Base-by-base conservation (phyloP, 1,140 invertebrate genomes). In the Tetraneura akinire region DNA sequence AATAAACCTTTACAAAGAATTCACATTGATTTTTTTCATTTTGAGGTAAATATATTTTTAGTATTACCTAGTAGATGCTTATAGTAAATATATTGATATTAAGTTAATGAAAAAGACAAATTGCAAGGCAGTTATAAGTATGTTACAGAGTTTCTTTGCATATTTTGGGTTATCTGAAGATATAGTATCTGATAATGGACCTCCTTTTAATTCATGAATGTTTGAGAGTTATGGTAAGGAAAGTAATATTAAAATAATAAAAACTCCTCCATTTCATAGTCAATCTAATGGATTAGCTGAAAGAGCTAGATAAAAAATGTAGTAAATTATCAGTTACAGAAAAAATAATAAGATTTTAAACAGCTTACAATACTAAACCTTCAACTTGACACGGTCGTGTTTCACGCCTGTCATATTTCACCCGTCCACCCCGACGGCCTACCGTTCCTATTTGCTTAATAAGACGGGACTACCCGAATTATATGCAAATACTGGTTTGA, bases 261-360 rank as follows among this genome's bases (percentile, higher is more conserved):
- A 42, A 18, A 60, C 13, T 10, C 32, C 74, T 1, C 53, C 74
- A 13, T 80, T 11, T 45, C 74, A 80, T 23, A 21, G 26, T 62
- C 55, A 57, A 10, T 37, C 29, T 4, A 80, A 80, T 47, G 74
- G 74, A 1, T 42, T 80, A 13, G 74, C 45, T 29, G 74, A 80
- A 13, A 51, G 74, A 4, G 53, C 6, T 55, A 23, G 53, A 55
- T 11, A 23, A 4, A 10, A 8, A 55, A 8, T 55, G 21, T 11
- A 9, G 21, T 26, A 55, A 3, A 55, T 23, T 55, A 10, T 26
- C 9, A 23, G 23, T 55, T 23, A 23, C 21, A 0, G 21, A 55
- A 23, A 55, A 55, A 55, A 0, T 55, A 55, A 11, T 55, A 1
- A 55, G 53, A 3, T 55, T 51, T 5, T 18, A 18, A 16, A 51